Evolutionary conservation across 1,140 invertebrate genomes (phyloP), one percentile per base, ranked within the genome.

Genomic region (Tetramorium parvispinum): DNA sequence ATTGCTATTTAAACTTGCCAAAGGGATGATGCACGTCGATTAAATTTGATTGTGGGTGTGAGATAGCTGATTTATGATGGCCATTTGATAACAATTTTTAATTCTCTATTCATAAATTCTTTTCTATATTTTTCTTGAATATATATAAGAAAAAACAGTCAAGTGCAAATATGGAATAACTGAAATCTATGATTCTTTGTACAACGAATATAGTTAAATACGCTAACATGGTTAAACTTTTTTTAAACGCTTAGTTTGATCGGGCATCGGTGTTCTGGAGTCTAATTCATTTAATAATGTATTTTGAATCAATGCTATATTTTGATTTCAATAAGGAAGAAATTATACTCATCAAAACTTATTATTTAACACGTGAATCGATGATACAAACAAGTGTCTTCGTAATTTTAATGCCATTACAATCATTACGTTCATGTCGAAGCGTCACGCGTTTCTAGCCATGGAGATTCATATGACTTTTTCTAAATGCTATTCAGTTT

Each of bases 401-500:
- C 37, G 53, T 11, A 21, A 77, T 21, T 75, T 75, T 57, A 16
- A 55, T 55, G 11, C 16, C 32, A 59, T 59, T 76, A 76, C 37
- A 43, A 10, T 13, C 24, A 49, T 46, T 61, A 37, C 2, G 27
- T 27, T 49, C 43, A 51, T 65, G 27, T 78, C 18, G 24, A 18
- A 65, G 24, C 40, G 57, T 78, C 24, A 78, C 43, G 57, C 24
- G 43, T 78, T 65, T 78, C 57, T 78, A 65, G 18, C 3, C 76
- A 46, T 24, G 76, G 40, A 82, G 18, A 71, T 82, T 71, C 21
- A 32, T 51, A 46, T 37, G n/a, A 70, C 78, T 82, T 53, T 78
- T 78, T 78, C 57, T 78, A 32, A 78, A 32, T 78, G 76, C 40
- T 21, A 27, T 78, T 78, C 57, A 63, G 21, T 65, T 78, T 53